Conservation (phyloP, 1,140 invertebrate genomes). For the Habropoda laboriosa region DNA sequence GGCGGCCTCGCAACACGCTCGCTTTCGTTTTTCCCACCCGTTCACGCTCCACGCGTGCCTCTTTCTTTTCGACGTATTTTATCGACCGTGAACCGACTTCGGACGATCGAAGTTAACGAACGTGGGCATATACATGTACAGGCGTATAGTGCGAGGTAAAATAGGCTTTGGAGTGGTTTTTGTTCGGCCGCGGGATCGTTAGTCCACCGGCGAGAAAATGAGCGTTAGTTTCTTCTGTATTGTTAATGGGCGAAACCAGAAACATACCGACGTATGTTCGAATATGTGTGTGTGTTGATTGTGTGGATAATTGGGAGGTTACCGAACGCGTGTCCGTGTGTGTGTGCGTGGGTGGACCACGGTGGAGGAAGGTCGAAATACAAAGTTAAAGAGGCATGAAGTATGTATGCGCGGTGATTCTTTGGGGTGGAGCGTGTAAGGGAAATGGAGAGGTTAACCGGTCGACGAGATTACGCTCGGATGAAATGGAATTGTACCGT, state of each 20-base stretch:
- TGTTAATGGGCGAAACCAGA: not conserved
- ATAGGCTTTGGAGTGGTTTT: not conserved
- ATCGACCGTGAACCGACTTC: not conserved
- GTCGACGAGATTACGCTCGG: not conserved
- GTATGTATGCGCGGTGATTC: too few species aligned
- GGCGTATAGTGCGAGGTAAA: not conserved
- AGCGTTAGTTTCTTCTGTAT: not conserved
- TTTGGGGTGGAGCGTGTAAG: not conserved
- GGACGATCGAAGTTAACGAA: conserved; percentile 4
- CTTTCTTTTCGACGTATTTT: not conserved
- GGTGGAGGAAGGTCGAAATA: not conserved
- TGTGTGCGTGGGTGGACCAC: not conserved
- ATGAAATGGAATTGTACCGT: not conserved
- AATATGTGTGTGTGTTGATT: not conserved
- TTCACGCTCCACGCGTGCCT: not conserved
- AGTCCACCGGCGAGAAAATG: not conserved
- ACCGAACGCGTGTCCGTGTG: too few species aligned
- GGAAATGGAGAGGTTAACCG: not conserved
- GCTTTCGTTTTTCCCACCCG: conserved; percentile 36
- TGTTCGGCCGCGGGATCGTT: not conserved
- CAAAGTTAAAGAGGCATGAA: not conserved
- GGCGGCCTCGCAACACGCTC: not conserved
- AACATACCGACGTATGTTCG: too few species aligned
- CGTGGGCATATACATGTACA: not conserved
- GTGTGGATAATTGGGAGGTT: not conserved